phyloP scores from a whole-genome alignment of 1,140 invertebrate genomes.

The Zaprionus vittiger region DNA sequence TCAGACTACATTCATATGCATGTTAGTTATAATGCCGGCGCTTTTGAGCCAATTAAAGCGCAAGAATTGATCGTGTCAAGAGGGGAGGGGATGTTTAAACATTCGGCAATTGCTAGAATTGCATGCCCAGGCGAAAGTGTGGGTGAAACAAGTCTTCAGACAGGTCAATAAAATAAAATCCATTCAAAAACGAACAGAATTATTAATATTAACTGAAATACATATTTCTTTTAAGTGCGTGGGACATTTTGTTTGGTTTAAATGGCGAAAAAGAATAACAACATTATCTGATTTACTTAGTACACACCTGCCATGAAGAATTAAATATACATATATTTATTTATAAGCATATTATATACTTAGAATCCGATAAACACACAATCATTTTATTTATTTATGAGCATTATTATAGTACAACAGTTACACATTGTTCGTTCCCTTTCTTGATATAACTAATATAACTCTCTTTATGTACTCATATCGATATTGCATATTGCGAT shows the following conservation, averaged over 20 bases:
- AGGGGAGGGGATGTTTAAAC: background rate
- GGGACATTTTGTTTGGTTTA: background rate
- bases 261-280: background rate
- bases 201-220: background rate
- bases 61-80: constrained; percentile 42
- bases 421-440: constrained; percentile 10
- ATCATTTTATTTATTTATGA: background rate
- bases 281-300: background rate
- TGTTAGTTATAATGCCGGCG: constrained; percentile 36
- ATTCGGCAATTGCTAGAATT: background rate
- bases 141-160: background rate
- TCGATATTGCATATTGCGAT: constrained; percentile 27
- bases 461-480: constrained; percentile 10
- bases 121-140: background rate
- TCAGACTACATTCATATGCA: constrained; percentile 20
- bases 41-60: constrained; percentile 70
- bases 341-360: background rate
- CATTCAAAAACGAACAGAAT: background rate
- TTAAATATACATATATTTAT: background rate
- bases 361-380: background rate
- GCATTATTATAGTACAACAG: background rate
- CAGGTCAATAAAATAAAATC: background rate
- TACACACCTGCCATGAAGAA: background rate
- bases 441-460: constrained; percentile 18
- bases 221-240: background rate